Evolutionary conservation across 2,113 vertebrate species (phyloP), one percentile per base, ranked within the genome.

Genomic region (Passer montanus): DNA sequence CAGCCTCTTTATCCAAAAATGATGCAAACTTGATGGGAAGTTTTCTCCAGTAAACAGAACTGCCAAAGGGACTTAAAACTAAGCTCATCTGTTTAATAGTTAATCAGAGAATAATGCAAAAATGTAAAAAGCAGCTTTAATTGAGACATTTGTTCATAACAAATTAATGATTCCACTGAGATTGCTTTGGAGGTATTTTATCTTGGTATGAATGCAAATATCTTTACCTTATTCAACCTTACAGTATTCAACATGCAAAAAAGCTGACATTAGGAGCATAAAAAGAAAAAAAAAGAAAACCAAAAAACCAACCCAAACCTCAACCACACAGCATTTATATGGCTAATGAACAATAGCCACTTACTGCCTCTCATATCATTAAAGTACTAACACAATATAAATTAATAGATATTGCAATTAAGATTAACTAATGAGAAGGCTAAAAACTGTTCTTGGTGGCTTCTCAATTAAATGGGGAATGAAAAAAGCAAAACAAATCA

Each of bases 391-490:
- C 83, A 84, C 80, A 94, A 92, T 87, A 90, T 92, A 96, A 96
- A 96, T 97, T 95, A 97, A 96, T 88, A 97, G 93, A 95, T 93
- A 93, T 35, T 90, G 62, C 73, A 95, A 91, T 98, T 97, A 92
- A 95, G 56, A 96, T 87, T 92, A 94, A 91, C 66, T 92, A 96
- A 59, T 89, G 52, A 79, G 28, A 75, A 68, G 26, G 28, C 52
- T 89, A 88, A 70, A 96, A 94, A 52, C 70, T 73, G n/a, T 43
- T 93, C 20, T 53, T 78, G 10, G 79, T 93, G 44, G 39, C 28
- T 90, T 97, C 85, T 97, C 58, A 90, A 95, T 95, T 89, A 93
- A 96, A 95, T 23, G 6, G 5, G 31, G 39, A 87, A 91, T 74
- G 50, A 77, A 77, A 84, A 70, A 87, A 50, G 1, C 33, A 76